Evolutionary conservation across 1,140 invertebrate species (phyloP).

Genomic region (Pemphigus obesinymphae): DNA sequence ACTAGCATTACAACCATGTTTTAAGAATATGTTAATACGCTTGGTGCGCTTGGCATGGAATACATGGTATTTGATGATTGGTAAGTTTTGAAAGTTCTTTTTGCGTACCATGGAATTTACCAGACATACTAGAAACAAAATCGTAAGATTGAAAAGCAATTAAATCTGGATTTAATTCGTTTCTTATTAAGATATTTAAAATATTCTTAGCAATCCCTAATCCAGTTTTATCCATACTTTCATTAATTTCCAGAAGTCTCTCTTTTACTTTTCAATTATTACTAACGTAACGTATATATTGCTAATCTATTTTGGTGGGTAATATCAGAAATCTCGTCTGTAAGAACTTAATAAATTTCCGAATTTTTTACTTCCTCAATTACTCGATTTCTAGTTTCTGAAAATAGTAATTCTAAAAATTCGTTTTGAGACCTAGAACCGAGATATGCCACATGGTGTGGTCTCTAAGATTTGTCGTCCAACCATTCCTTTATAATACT

Average conservation of each 20-base stretch:
- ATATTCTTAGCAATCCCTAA: background rate
- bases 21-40: background rate
- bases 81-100: background rate
- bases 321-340: too few relatives aligned
- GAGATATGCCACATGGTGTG: background rate
- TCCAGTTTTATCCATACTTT: background rate
- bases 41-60: constrained; percentile 21
- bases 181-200: background rate
- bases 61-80: background rate
- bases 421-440: background rate
- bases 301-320: too few relatives aligned
- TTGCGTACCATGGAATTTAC: background rate
- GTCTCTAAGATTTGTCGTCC: background rate
- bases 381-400: background rate
- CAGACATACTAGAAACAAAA: background rate
- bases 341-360: too few relatives aligned
- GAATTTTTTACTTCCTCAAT: too few relatives aligned
- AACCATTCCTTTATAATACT: background rate
- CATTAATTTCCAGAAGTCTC: too few relatives aligned
- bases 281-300: too few relatives aligned
- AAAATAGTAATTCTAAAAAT: background rate
- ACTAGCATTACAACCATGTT: constrained; percentile 12
- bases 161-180: too few relatives aligned
- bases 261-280: too few relatives aligned
- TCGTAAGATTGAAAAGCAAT: background rate